Evolutionary conservation across 2,888 invertebrate genomes (phyloP), one percentile per base, ranked within the genome.

Genomic region (Dynastes tityus): DNA sequence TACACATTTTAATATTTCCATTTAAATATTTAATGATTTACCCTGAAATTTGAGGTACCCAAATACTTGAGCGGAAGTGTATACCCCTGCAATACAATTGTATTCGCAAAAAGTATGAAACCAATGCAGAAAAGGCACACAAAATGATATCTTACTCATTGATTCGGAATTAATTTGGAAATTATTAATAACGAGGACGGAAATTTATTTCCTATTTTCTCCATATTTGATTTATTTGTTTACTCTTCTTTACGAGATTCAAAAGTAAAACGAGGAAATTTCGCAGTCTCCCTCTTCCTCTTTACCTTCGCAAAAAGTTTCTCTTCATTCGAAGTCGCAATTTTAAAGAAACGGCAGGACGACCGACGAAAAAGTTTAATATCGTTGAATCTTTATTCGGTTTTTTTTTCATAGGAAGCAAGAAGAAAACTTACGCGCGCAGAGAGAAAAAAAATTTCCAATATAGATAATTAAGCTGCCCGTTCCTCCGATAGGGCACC

Each of bases 381-480:
- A 73, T 73, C 37, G 58, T 73, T 37, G 73, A 73, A 58, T 58
- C 45, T 27, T 63, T 32, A 40, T 73, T 58, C 73, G 73, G 58
- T 73, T 73, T 49, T 32, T n/a, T 53, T 22, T 55, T 45, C 45
- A 63, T 73, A 73, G 40, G 22, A 73, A 73, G 55, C 73, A 58
- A 73, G 58, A 73, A 58, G 58, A 22, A 51, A 73, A 58, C 73
- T 73, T 45, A 40, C 64, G 37, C 32, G 32, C 32, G 64, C 11
- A 8, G 45, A 27, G 22, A 67, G 45, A 22, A 45, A 37, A 71
- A 73, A 71, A 73, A 27, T 37, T 37, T 73, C 73, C 73, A 73
- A 73, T 73, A 73, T 73, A 73, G 55, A 73, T 73, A 73, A 73
- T 73, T 73, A 73, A 73, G 73, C 73, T 32, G 37, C 8, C 37